phyloP scores from a whole-genome alignment of 2,888 invertebrate genomes.

The Ophonus ardosiacus region DNA sequence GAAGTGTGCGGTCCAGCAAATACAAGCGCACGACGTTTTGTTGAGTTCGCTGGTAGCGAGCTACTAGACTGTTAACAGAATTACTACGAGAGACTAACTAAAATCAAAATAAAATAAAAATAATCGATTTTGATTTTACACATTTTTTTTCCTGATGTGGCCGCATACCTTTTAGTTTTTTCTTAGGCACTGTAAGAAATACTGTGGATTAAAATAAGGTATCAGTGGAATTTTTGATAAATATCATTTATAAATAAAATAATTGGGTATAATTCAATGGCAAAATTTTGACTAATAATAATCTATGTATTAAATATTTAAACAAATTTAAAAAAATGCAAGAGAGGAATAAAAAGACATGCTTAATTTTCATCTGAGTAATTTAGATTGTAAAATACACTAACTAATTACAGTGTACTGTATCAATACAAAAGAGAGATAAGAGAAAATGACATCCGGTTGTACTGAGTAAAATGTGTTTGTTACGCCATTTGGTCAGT shows the following conservation, averaged over 20 bases:
- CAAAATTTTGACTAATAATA: slow-evolving; percentile 34
- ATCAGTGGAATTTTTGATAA: slow-evolving; percentile 71
- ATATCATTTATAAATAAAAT: slow-evolving; percentile 60
- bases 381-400: slow-evolving; percentile 61
- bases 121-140: slow-evolving; percentile 64
- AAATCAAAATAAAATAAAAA: slow-evolving; percentile 61
- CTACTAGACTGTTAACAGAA: slow-evolving; percentile 62
- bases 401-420: slow-evolving; percentile 60
- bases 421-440: slow-evolving; percentile 60
- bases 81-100: slow-evolving; percentile 64
- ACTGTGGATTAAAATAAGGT: slow-evolving; percentile 76
- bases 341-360: slow-evolving; percentile 59
- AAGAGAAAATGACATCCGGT: slow-evolving; percentile 60
- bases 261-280: slow-evolving; percentile 38
- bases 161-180: slow-evolving; percentile 83
- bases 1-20: slow-evolving; percentile 31
- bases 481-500: slow-evolving; percentile 21
- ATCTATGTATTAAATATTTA: slow-evolving; percentile 26
- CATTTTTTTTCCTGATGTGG: slow-evolving; percentile 62
- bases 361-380: slow-evolving; percentile 52
- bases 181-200: slow-evolving; percentile 90
- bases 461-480: slow-evolving; percentile 27
- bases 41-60: slow-evolving; percentile 63
- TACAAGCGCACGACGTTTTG: slow-evolving; percentile 53
- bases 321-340: slow-evolving; percentile 40